Evolutionary conservation across 2,888 invertebrate genomes (phyloP), one percentile per base, ranked within the genome.

Genomic region (Lepidonotus clava): DNA sequence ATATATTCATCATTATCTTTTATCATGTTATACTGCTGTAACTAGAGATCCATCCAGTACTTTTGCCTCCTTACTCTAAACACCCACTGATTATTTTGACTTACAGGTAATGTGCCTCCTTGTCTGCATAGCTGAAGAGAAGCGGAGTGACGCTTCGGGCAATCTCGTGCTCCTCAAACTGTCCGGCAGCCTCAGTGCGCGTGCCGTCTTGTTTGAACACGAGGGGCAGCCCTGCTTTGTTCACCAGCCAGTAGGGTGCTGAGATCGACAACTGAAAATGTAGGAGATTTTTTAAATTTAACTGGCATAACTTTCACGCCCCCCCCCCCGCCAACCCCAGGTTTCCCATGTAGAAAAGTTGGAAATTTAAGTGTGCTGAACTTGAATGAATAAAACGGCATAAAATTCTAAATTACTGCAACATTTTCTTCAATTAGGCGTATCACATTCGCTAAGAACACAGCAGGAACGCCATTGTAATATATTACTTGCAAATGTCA

Each of bases 161-260:
- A 91, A 96, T 96, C 95, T 99, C 99, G 94, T 99, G 98, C 94
- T 99, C 99, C 87, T 96, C 96, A 94, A 97, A 97, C 95, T 99
- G 99, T 0, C 98, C 99, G 0, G 95, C 94, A 0, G 94, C 92
- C 66, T 94, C 93, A 91, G 96, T 90, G 36, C 91, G 91, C 83
- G 90, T 87, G 32, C 90, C 90, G 76, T 98, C 98, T 94, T 99
- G 98, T 90, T 97, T 96, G 94, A 98, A 98, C 86, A 99, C 97
- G 88, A 99, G 95, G n/a, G 99, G 99, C 88, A 99, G 95, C 0
- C 99, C 99, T 6, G 98, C 97, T 94, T 97, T 97, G 95, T 99
- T 99, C 87, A 99, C 96, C 90, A 99, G 96, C 99, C 99, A 99
- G 95, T 97, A 98, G 1, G 97, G 97, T 1, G 97, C 97, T 83